Percentiles rank a stretch among this genome's conserved stretches.
Evolutionary conservation across 2,888 invertebrate genomes (phyloP).

Genomic region (Magallana nippona): DNA sequence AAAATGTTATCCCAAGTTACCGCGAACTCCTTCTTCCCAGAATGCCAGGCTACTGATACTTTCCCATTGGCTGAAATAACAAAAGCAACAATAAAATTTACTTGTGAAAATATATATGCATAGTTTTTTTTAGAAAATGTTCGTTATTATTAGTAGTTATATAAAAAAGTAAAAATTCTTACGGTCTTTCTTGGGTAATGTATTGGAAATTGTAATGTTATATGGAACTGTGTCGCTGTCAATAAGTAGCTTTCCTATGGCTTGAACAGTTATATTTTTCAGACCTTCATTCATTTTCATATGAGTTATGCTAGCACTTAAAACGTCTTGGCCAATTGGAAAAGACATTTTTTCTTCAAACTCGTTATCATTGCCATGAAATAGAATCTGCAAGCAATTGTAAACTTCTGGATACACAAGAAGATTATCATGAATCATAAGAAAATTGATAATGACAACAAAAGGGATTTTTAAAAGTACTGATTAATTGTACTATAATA

Average conservation of each 20-base stretch:
- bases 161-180: not conserved
- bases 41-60: constrained; percentile 30
- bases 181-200: constrained; percentile 27
- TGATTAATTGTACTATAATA: no score
- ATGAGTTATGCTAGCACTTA: constrained; percentile 26
- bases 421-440: no score
- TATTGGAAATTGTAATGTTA: constrained; percentile 37
- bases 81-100: not conserved
- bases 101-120: no score
- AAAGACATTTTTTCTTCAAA: constrained; percentile 10
- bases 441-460: no score
- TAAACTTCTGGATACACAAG: no score
- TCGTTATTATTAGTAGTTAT: not conserved
- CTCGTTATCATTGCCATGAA: constrained; percentile 16
- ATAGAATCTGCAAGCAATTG: not conserved
- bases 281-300: not conserved
- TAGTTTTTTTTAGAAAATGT: not conserved
- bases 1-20: constrained; percentile 29
- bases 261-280: constrained; percentile 33
- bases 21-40: constrained; percentile 5
- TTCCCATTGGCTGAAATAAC: not conserved
- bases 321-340: constrained; percentile 34
- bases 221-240: constrained; percentile 23
- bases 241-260: constrained; percentile 25
- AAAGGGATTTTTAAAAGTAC: no score